phyloP scores from a whole-genome alignment of 2,113 vertebrate species.

The Electrona antarctica region DNA sequence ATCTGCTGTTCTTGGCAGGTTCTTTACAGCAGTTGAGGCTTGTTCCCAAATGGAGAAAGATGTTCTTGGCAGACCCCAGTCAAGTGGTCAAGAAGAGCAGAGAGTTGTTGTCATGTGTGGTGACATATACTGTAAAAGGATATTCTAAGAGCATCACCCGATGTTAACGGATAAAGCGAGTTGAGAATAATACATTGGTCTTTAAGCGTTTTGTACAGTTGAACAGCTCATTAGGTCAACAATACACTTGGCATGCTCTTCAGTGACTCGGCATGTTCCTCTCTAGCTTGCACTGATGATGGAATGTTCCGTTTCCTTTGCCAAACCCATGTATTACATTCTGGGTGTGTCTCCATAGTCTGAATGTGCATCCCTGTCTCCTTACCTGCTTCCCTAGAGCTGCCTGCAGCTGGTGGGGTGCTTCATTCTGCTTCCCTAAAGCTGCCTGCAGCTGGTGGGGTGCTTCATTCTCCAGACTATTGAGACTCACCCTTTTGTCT shows the following conservation, averaged over 20 bases:
- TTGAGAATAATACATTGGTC: conserved; percentile 2
- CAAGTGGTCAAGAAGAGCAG: neutral
- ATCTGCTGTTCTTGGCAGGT: conserved; percentile 51
- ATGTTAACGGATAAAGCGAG: neutral
- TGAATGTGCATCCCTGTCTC: neutral
- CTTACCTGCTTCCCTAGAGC: neutral
- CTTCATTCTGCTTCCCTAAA: neutral
- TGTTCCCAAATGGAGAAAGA: conserved; percentile 17
- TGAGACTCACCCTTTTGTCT: neutral
- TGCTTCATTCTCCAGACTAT: neutral
- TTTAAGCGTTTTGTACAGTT: conserved; percentile 53
- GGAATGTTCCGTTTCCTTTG: conserved; percentile 33
- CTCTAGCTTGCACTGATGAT: conserved; percentile 28
- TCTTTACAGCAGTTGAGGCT: conserved; percentile 39
- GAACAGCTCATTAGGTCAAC: conserved; percentile 33
- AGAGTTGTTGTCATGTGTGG: neutral
- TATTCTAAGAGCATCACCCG: neutral
- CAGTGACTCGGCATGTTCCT: conserved; percentile 41
- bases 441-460: neutral
- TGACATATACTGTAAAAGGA: neutral
- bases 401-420: neutral
- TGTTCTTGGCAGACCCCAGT: neutral
- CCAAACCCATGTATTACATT: conserved; percentile 8
- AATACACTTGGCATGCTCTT: conserved; percentile 38
- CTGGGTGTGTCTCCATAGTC: conserved; percentile 5